Percentiles rank a stretch among this genome's conserved stretches.
phyloP scores from a whole-genome alignment of 1,140 invertebrate genomes.

The Aphaenogaster floridana region DNA sequence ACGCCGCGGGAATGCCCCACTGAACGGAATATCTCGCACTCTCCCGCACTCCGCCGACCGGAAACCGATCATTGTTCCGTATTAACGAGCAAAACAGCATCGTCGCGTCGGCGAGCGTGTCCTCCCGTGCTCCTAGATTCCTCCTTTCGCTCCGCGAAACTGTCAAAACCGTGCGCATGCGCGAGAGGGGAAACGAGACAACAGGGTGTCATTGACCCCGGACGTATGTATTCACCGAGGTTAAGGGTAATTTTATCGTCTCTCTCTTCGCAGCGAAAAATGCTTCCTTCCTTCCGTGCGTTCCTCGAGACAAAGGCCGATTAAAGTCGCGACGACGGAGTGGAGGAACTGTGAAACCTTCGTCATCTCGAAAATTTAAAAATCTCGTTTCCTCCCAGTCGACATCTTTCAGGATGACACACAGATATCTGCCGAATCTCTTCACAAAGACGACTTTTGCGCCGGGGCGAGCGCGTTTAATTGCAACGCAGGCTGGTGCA shows the following conservation, averaged over 20 bases:
- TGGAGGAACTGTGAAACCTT: neutral
- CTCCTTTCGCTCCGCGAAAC: slow-evolving; percentile 66
- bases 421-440: neutral
- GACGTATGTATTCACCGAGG: slow-evolving; percentile 72
- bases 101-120: slow-evolving; percentile 42
- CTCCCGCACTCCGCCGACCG: slow-evolving; percentile 6
- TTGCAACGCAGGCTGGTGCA: neutral
- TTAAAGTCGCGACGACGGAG: slow-evolving; percentile 18
- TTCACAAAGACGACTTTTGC: neutral
- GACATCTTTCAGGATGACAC: neutral
- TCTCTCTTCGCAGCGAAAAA: slow-evolving; percentile 62
- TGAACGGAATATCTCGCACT: slow-evolving; percentile 26
- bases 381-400: neutral
- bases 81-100: slow-evolving; percentile 44
- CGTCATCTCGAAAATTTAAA: neutral
- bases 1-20: slow-evolving; percentile 4
- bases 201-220: slow-evolving; percentile 76
- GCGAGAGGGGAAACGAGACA: slow-evolving; percentile 72
- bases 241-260: slow-evolving; percentile 77
- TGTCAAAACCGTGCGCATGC: slow-evolving; percentile 74
- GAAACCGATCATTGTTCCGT: slow-evolving; percentile 55
- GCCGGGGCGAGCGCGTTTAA: neutral
- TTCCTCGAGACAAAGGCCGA: slow-evolving; percentile 37
- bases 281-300: slow-evolving; percentile 63
- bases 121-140: slow-evolving; percentile 60